A percentile compares a stretch with the other conserved stretches of the same genome.
Evolutionary conservation across 2,888 invertebrate species (phyloP).

Genomic region (Leptopilina myrica): DNA sequence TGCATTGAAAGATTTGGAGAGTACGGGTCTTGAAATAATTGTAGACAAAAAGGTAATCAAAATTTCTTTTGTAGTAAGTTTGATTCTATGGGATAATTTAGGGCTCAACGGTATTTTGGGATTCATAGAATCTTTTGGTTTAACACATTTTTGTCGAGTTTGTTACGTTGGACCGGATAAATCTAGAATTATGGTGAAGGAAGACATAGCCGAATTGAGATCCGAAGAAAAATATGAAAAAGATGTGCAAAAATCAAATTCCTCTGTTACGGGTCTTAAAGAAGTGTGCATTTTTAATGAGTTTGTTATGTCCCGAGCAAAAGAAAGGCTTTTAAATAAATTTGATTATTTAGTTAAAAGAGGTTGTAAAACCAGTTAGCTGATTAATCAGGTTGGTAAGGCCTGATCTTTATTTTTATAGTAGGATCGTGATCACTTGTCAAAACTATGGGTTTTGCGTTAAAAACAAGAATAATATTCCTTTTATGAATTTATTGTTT

Average conservation of each 20-base stretch:
- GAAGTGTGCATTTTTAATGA: slow-evolving; percentile 42
- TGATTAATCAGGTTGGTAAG: too few relatives aligned
- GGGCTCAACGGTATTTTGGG: slow-evolving; percentile 38
- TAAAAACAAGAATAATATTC: too few relatives aligned
- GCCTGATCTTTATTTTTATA: too few relatives aligned
- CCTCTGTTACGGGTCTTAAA: slow-evolving; percentile 20
- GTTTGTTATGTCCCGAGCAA: too few relatives aligned
- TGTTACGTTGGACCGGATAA: slow-evolving; percentile 22
- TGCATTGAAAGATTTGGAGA: slow-evolving; percentile 14
- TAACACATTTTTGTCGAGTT: slow-evolving; percentile 43
- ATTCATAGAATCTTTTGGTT: slow-evolving; percentile 45
- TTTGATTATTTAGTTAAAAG: too few relatives aligned
- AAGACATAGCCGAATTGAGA: slow-evolving; percentile 10
- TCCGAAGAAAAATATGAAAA: slow-evolving; percentile 29
- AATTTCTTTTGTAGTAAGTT: slow-evolving; percentile 41
- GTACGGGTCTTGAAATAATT: background rate
- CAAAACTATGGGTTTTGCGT: too few relatives aligned
- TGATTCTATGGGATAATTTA: slow-evolving; percentile 41
- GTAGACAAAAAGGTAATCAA: background rate
- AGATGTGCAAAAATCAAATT: background rate
- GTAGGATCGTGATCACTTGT: too few relatives aligned
- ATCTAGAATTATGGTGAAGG: slow-evolving; percentile 10
- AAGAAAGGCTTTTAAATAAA: too few relatives aligned
- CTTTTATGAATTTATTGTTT: too few relatives aligned
- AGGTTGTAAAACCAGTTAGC: too few relatives aligned